Evolutionary conservation across 2,797 vertebrate species (phyloP), one percentile per base, ranked within the genome.

Genomic region (Pterois miles): DNA sequence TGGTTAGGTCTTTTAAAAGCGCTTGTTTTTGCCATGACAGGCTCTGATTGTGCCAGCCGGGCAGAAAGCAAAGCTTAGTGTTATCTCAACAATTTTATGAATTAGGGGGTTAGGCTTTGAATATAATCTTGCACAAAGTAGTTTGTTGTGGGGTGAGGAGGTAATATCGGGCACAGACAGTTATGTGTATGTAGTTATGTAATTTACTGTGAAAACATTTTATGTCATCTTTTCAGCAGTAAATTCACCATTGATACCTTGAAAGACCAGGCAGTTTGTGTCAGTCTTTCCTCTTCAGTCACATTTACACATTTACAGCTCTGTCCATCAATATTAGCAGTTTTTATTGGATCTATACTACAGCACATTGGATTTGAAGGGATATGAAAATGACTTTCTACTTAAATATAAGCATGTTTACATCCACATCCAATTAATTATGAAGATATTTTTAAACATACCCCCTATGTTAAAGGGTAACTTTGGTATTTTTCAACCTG

Each of bases 31-130:
- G 29, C 29, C 29, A 29, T 29, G 29, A 29, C 29, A 29, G 5
- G 29, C 29, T 5, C 29, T 29, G 29, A 29, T 29, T 29, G 29
- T n/a, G n/a, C n/a, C n/a, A n/a, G n/a, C n/a, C n/a, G n/a, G n/a
- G n/a, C n/a, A n/a, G n/a, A n/a, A n/a, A n/a, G n/a, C n/a, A n/a
- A n/a, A n/a, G n/a, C n/a, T n/a, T n/a, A n/a, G n/a, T n/a, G n/a
- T n/a, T n/a, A n/a, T n/a, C n/a, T n/a, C n/a, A n/a, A n/a, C n/a
- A n/a, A n/a, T n/a, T n/a, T n/a, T n/a, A n/a, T 72, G 63, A 89
- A 72, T 86, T 84, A 82, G 75, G 33, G 83, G 62, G 69, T 74
- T 72, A 83, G 71, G 71, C 72, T 84, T 80, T 80, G 64, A 87
- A 77, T 75, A 81, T 82, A 38, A 25, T 78, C 76, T 78, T 16